Conservation (phyloP, 2,113 vertebrate species). For the Grammomys dolichurus region DNA sequence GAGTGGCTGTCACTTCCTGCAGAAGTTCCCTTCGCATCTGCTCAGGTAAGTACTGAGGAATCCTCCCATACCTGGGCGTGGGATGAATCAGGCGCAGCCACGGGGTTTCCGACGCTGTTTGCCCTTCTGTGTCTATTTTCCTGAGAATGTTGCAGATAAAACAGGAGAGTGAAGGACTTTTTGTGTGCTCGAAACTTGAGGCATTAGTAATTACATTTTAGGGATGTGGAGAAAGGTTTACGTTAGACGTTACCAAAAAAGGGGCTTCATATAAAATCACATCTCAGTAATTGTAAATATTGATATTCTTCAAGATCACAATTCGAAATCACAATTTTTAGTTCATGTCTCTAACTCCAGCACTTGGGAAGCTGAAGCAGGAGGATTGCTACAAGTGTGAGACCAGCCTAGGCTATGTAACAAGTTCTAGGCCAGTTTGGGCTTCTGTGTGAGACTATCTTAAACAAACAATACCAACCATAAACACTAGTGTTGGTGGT, state of each 20-base stretch:
- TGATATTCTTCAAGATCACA: background rate
- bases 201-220: background rate
- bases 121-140: background rate
- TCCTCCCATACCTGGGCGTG: background rate
- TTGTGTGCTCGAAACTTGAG: accelerated
- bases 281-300: background rate
- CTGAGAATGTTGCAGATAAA: background rate
- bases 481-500: background rate
- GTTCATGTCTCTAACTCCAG: background rate
- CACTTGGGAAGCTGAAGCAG: background rate
- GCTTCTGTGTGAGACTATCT: background rate
- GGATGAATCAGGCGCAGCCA: accelerated
- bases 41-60: constrained; percentile 68
- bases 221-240: background rate
- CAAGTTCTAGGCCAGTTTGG: background rate
- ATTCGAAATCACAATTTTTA: background rate
- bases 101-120: background rate
- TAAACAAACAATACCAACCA: background rate
- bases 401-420: background rate
- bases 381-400: background rate
- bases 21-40: background rate
- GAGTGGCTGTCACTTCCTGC: background rate
- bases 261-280: background rate
- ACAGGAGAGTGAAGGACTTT: background rate
- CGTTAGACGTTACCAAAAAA: background rate